Evolutionary conservation across 2,797 vertebrate genomes (phyloP), one percentile per base, ranked within the genome.

Genomic region (Oryzias dopingdopingensis): DNA sequence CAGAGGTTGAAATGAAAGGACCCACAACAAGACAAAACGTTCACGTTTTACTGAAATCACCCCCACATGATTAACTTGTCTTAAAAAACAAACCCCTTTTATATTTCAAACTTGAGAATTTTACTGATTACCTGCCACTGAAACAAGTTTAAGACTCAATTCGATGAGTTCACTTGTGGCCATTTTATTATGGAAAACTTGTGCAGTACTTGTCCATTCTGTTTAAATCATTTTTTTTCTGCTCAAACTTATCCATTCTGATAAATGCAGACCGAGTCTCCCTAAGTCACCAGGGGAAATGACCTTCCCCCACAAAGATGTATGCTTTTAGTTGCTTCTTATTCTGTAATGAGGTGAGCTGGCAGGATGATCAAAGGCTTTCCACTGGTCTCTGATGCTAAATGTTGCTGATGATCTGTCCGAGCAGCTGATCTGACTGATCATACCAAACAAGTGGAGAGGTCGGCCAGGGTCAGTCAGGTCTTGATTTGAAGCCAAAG

Each of bases 371-470:
- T 83, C 81, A 83, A 85, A 85, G 78, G 24, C 51, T 81, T 82
- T 77, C 69, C 82, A 72, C 72, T 64, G 65, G 70, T 44, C 67
- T 72, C 68, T 83, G 81, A 81, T 70, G 49, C 81, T 77, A 79
- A 86, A 82, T 80, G 75, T 81, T 81, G 42, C 70, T 74, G 75
- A 80, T 85, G 76, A 80, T 55, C 66, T 66, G 70, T 79, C 73
- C 56, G 12, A 71, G 47, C 32, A 64, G 59, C 26, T 45, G 42
- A 64, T 56, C 52, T n/a, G 26, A 63, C 66, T 16, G 57, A 72
- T 82, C 57, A 64, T 75, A 70, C 68, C 66, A 66, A 76, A 70
- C 74, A 59, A 67, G 71, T 23, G 10, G 24, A 66, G 67, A 42
- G 53, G 47, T 68, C 66, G 59, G 61, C 42, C 47, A 45, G 48